Evolutionary conservation across 2,888 invertebrate species (phyloP).

Genomic region (Scaptomyza reducta): DNA sequence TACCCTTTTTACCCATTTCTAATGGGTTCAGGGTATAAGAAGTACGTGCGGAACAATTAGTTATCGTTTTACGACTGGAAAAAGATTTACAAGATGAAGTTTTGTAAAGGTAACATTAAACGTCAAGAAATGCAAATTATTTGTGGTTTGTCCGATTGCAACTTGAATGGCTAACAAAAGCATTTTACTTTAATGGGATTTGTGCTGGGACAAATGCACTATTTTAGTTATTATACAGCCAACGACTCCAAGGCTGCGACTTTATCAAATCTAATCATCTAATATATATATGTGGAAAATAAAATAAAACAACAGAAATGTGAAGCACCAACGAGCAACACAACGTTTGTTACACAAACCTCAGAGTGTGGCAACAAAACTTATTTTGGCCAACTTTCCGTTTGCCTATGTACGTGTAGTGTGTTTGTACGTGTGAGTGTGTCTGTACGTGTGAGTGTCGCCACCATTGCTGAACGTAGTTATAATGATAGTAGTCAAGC

Average conservation of each 20-base stretch:
- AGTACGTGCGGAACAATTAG: not conserved
- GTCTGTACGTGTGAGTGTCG: not conserved
- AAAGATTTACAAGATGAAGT: not conserved
- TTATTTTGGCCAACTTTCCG: constrained; percentile 67
- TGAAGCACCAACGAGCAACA: constrained; percentile 10
- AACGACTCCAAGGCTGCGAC: too few relatives aligned
- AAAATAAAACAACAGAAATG: not conserved
- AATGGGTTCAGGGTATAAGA: too few relatives aligned
- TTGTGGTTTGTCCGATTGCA: constrained; percentile 20
- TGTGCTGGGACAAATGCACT: too few relatives aligned
- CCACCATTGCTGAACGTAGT: constrained; percentile 42
- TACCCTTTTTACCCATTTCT: too few relatives aligned
- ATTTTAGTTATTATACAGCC: too few relatives aligned
- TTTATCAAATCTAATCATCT: too few relatives aligned
- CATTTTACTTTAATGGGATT: not conserved
- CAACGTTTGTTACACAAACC: constrained; percentile 49
- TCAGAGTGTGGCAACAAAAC: constrained; percentile 66
- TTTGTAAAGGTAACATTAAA: not conserved
- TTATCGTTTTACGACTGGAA: not conserved
- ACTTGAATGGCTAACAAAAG: constrained; percentile 20
- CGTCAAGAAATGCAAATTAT: constrained; percentile 22
- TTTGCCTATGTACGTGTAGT: constrained; percentile 8
- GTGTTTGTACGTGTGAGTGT: constrained; percentile 20
- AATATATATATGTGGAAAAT: too few relatives aligned
- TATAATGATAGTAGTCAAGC: constrained; percentile 45